Evolutionary conservation across 2,113 vertebrate genomes (phyloP), one percentile per base, ranked within the genome.

Genomic region (Apodemus speciosus): DNA sequence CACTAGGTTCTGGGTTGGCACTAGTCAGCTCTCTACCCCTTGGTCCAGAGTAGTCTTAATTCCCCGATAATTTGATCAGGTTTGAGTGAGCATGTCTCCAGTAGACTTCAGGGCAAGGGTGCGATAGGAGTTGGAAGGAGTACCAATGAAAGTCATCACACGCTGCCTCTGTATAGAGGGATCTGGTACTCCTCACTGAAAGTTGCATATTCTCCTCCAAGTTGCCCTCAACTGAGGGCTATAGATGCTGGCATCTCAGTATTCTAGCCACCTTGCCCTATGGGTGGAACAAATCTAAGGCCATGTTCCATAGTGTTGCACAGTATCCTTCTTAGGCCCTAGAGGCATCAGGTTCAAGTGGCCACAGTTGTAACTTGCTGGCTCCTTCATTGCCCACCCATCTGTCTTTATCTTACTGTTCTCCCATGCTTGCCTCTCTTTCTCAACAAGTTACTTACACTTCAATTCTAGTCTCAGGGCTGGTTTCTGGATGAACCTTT

Each of bases 381-480:
- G 9, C 43, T 49, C 32, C 77, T 56, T 79, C 20, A 25, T n/a
- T 79, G 60, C 5, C 49, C 18, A 35, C 40, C 10, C 25, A 9
- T 30, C 25, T 64, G 27, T 13, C 60, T 68, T 64, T 68, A 32
- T 27, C 62, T 35, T 85, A 21, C 40, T 25, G 5, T 10, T 20
- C 62, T 85, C 43, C 18, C 75, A 80, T 15, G 18, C 18, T 58
- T 58, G 58, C n/a, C 68, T 51, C 25, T 7, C 30, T 10, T 71
- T 38, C 38, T 43, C 84, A 89, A 81, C 60, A 88, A 90, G 56
- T 18, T 64, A 27, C 16, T 91, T 58, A 30, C 18, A 16, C 0
- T 46, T 93, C 71, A 56, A 85, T 92, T 92, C 86, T 94, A 49
- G 9, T 81, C 68, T 91, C 46, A 66, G 46, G 16, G 25, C 79